A percentile compares a stretch with the other conserved stretches of the same genome.
These are phyloP conservation scores for Hylomyscus alleni DNA, from an alignment of 2,797 vertebrate species.

Conservation along the genomic window DNA sequence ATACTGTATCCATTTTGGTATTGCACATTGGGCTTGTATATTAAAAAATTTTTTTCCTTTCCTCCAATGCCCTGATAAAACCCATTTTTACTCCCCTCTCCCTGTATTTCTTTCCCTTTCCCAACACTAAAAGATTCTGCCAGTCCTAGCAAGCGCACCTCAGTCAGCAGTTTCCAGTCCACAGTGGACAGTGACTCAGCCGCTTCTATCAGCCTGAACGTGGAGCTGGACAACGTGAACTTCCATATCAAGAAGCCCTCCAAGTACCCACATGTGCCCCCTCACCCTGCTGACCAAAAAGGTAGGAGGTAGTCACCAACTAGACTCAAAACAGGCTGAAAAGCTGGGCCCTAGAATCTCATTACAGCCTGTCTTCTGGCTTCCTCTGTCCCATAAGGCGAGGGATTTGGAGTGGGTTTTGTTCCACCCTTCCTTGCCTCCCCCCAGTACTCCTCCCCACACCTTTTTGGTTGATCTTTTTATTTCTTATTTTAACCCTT, in stretches of 20 bases:
- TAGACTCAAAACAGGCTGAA: conserved; percentile 86
- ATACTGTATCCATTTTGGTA: conserved; percentile 89
- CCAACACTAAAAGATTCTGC: conserved; percentile 93
- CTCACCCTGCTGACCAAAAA: conserved; percentile 96
- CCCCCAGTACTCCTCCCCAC: conserved; percentile 60
- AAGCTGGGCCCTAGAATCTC: conserved; percentile 78
- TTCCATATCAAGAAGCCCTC: conserved; percentile 99
- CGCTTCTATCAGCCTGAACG: conserved; percentile 98
- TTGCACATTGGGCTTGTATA: conserved; percentile 89
- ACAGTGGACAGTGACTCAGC: conserved; percentile 99
- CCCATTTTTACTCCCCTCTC: conserved; percentile 89
- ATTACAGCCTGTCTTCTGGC: conserved; percentile 74
- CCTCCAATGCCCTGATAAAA: conserved; percentile 87
- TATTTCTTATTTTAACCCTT: conserved; percentile 79
- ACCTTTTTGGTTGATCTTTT: conserved; percentile 76
- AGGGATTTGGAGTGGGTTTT: conserved; percentile 71
- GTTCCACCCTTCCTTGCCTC: conserved; percentile 74
- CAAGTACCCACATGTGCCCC: conserved; percentile 98
- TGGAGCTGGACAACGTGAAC: conserved; percentile 99
- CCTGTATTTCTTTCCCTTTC: conserved; percentile 87
- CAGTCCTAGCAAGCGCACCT: conserved; percentile 99
- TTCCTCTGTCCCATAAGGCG: conserved; percentile 79
- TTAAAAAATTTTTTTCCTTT: conserved; percentile 89
- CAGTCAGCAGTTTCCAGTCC: conserved; percentile 99
- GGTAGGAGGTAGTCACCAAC: conserved; percentile 91